Percentiles rank a stretch among this genome's conserved stretches.
Evolutionary conservation across 2,888 invertebrate genomes (phyloP).

Genomic region (Philhelius pedissequus): DNA sequence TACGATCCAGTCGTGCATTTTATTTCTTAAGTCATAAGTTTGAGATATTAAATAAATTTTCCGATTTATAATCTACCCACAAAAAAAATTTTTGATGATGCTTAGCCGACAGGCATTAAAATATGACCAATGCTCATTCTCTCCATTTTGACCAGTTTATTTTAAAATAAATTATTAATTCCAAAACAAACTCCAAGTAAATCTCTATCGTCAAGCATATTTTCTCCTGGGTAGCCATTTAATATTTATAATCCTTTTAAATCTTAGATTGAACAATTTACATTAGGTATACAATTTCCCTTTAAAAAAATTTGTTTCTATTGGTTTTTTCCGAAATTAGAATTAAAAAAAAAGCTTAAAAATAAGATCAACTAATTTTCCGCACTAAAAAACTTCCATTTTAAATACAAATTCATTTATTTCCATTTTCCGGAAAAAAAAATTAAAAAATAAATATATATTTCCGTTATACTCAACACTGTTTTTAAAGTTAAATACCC

Average conservation of each 20-base stretch:
- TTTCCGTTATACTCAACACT: background rate
- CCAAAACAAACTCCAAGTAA: no score
- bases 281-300: background rate
- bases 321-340: no score
- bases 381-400: slow-evolving; percentile 1
- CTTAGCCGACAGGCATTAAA: no score
- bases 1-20: no score
- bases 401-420: background rate
- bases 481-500: background rate
- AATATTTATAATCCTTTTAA: background rate
- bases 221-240: background rate
- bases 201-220: no score
- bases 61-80: no score
- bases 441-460: background rate
- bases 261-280: background rate
- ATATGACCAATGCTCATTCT: no score
- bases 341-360: background rate
- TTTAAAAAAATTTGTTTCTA: background rate
- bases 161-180: no score
- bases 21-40: no score
- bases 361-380: slow-evolving; percentile 23
- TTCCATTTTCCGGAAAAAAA: background rate
- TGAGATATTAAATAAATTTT: no score
- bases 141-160: no score
- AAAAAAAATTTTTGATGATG: no score